Percentiles rank a stretch among this genome's conserved stretches.
Evolutionary conservation across 1,140 invertebrate species (phyloP).

Genomic region (Penaeus chinensis): DNA sequence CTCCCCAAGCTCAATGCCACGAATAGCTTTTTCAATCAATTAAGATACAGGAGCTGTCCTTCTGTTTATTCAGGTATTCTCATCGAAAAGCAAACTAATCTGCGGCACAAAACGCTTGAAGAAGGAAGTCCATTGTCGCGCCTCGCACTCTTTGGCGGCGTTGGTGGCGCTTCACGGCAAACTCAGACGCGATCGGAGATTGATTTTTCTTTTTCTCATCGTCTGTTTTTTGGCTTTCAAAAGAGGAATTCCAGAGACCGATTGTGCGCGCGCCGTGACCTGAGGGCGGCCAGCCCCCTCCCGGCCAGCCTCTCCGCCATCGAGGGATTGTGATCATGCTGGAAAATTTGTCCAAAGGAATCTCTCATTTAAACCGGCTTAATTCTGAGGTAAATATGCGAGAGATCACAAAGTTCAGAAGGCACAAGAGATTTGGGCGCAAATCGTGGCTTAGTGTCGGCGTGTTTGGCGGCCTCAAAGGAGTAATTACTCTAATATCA

Average conservation of each 20-base stretch:
- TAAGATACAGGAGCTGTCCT: too few relatives aligned
- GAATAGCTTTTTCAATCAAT: too few relatives aligned
- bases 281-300: not conserved
- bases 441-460: slow-evolving; percentile 26
- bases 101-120: too few relatives aligned
- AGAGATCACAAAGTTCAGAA: not conserved
- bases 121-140: too few relatives aligned
- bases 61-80: too few relatives aligned
- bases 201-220: too few relatives aligned
- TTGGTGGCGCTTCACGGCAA: too few relatives aligned
- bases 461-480: slow-evolving; percentile 18
- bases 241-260: not conserved
- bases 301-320: not conserved
- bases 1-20: too few relatives aligned
- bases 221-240: too few relatives aligned
- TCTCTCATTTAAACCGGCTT: slow-evolving; percentile 14
- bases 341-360: slow-evolving; percentile 34
- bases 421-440: slow-evolving; percentile 13
- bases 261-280: slow-evolving; percentile 18
- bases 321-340: slow-evolving; percentile 30
- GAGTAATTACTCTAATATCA: slow-evolving; percentile 34
- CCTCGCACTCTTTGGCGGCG: too few relatives aligned
- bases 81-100: too few relatives aligned
- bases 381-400: slow-evolving; percentile 12
- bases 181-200: too few relatives aligned